Evolutionary conservation across 2,888 invertebrate genomes (phyloP).

Genomic region (Brachyopa scutellaris): DNA sequence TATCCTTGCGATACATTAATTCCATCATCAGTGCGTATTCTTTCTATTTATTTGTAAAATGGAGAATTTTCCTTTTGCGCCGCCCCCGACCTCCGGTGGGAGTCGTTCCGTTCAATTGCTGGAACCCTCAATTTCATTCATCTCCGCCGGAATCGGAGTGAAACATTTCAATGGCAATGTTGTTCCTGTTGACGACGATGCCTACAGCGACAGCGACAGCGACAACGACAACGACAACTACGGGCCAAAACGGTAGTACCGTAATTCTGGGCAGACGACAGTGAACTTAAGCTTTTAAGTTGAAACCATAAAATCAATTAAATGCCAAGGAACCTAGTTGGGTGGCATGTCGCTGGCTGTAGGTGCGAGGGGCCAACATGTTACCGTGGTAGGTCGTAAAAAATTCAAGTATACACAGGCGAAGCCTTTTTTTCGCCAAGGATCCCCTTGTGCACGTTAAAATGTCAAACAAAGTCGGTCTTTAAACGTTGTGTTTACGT

Average conservation of each 20-base stretch:
- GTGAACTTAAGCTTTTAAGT: conserved; percentile 25
- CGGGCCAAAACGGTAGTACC: neutral
- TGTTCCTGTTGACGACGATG: conserved; percentile 9
- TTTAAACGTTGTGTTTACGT: conserved; percentile 26
- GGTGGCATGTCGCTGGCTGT: neutral
- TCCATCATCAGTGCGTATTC: conserved; percentile 55
- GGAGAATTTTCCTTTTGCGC: conserved; percentile 25
- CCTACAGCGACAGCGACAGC: neutral
- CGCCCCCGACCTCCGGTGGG: conserved; percentile 25
- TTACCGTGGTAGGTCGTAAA: conserved; percentile 5
- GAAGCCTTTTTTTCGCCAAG: neutral
- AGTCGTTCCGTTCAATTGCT: conserved; percentile 54
- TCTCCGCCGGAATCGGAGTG: conserved; percentile 34
- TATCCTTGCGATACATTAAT: conserved; percentile 59
- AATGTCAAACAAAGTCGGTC: conserved; percentile 40
- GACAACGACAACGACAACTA: neutral
- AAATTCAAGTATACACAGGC: conserved; percentile 4
- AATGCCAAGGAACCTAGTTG: conserved; percentile 25
- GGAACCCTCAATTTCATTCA: conserved; percentile 41
- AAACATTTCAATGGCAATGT: conserved; percentile 31
- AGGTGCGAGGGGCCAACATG: conserved; percentile 12
- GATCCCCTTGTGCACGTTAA: conserved; percentile 39
- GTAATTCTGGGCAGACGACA: conserved; percentile 28
- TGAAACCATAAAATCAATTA: conserved; percentile 58
- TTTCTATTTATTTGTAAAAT: conserved; percentile 57